Percentiles rank a stretch among this genome's conserved stretches.
Conservation (phyloP, 2,797 vertebrate genomes). For the Sebastes diaconus region DNA sequence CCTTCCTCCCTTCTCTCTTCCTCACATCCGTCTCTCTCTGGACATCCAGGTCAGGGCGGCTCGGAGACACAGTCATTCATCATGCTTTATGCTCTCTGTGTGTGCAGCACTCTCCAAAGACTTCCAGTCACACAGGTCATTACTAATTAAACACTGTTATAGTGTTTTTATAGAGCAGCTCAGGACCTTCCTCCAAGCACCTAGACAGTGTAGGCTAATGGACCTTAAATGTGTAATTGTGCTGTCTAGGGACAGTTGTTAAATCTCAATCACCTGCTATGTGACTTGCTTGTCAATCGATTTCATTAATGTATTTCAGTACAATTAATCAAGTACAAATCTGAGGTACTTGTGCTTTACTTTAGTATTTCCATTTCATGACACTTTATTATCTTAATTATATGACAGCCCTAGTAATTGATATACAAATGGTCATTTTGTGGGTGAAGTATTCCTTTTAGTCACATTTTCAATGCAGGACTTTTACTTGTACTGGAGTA, state of each 20-base stretch:
- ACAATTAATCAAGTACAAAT: not conserved
- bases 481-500: too few relatives aligned
- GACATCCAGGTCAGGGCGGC: conserved; percentile 39
- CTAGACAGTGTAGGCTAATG: not conserved
- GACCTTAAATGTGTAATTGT: not conserved
- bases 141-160: conserved; percentile 60
- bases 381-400: too few relatives aligned
- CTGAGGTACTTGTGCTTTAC: not conserved
- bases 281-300: not conserved
- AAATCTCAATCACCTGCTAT: not conserved
- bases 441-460: too few relatives aligned
- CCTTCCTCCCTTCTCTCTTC: conserved; percentile 17
- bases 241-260: not conserved
- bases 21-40: not conserved
- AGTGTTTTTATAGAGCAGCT: conserved; percentile 25
- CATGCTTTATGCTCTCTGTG: not conserved
- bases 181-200: not conserved
- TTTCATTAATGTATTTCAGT: not conserved
- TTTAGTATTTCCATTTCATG: not conserved
- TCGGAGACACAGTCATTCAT: conserved; percentile 31
- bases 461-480: too few relatives aligned
- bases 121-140: conserved; percentile 35
- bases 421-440: too few relatives aligned
- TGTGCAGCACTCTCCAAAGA: not conserved
- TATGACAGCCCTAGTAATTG: too few relatives aligned